Percentiles rank a stretch among this genome's conserved stretches.
Conservation (phyloP, 2,888 invertebrate genomes). For the Asteroscopus sphinx region DNA sequence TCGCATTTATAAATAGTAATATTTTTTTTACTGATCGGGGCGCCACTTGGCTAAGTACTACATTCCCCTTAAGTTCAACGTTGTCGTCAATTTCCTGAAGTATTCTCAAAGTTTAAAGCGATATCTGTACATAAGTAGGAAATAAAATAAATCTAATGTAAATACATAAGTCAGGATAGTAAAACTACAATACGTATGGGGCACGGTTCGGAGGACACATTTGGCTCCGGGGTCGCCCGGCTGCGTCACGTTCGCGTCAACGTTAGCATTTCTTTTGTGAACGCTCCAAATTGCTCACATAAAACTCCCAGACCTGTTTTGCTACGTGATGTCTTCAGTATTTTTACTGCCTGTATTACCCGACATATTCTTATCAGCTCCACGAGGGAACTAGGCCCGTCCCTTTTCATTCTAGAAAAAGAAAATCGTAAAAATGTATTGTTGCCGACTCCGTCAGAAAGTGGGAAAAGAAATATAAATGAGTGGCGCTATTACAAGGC, state of each 20-base stretch:
- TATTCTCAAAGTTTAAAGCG: neutral
- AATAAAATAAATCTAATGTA: slow-evolving; percentile 50
- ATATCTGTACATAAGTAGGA: neutral
- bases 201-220: slow-evolving; percentile 54
- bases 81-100: neutral
- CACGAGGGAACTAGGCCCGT: slow-evolving; percentile 69
- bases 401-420: slow-evolving; percentile 74
- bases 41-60: no score
- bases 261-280: slow-evolving; percentile 88
- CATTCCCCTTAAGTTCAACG: neutral
- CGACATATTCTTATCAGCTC: slow-evolving; percentile 85
- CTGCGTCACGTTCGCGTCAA: slow-evolving; percentile 78
- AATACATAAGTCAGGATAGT: slow-evolving; percentile 50
- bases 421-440: slow-evolving; percentile 81
- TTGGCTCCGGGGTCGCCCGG: slow-evolving; percentile 60
- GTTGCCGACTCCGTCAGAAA: slow-evolving; percentile 54
- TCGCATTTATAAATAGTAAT: no score
- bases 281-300: slow-evolving; percentile 87
- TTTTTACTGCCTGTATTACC: slow-evolving; percentile 83
- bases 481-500: slow-evolving; percentile 58
- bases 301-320: slow-evolving; percentile 85
- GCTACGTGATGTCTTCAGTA: slow-evolving; percentile 85
- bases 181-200: slow-evolving; percentile 54
- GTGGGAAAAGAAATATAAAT: slow-evolving; percentile 74
- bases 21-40: no score